phyloP scores from a whole-genome alignment of 2,888 invertebrate species.

The Aplocera efformata region DNA sequence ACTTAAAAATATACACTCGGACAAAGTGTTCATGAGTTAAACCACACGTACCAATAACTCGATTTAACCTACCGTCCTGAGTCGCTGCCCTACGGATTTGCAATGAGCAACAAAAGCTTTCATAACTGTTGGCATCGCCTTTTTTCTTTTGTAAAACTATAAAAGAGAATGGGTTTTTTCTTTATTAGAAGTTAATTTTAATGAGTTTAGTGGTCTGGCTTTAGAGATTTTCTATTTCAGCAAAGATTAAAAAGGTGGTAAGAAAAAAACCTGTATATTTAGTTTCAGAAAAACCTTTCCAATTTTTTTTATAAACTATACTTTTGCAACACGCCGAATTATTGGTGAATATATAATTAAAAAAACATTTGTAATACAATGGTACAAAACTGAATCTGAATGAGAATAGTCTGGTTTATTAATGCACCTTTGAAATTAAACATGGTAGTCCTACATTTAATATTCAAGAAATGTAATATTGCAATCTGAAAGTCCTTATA shows the following conservation, averaged over 20 bases:
- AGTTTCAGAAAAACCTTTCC: no score
- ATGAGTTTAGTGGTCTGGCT: neutral
- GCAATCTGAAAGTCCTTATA: slow-evolving; percentile 9
- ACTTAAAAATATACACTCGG: no score
- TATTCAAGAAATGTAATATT: slow-evolving; percentile 4
- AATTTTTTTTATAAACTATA: no score
- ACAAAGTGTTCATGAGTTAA: neutral
- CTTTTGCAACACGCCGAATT: no score
- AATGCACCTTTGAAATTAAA: no score
- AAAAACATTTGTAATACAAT: no score
- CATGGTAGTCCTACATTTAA: neutral
- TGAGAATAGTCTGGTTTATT: no score
- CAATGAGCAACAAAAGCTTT: slow-evolving; percentile 13
- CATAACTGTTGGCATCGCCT: slow-evolving; percentile 8
- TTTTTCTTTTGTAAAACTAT: slow-evolving; percentile 4
- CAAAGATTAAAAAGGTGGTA: no score
- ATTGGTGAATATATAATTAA: no score
- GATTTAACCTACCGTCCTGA: slow-evolving; percentile 7
- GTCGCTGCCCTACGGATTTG: slow-evolving; percentile 8
- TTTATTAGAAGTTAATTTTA: neutral
- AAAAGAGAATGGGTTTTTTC: slow-evolving; percentile 1
- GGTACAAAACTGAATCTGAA: no score
- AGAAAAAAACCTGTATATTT: no score
- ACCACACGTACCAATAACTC: slow-evolving; percentile 5
- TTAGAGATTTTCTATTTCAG: neutral